Conservation (phyloP, 2,113 vertebrate species). For the Paedocypris sp. region DNA sequence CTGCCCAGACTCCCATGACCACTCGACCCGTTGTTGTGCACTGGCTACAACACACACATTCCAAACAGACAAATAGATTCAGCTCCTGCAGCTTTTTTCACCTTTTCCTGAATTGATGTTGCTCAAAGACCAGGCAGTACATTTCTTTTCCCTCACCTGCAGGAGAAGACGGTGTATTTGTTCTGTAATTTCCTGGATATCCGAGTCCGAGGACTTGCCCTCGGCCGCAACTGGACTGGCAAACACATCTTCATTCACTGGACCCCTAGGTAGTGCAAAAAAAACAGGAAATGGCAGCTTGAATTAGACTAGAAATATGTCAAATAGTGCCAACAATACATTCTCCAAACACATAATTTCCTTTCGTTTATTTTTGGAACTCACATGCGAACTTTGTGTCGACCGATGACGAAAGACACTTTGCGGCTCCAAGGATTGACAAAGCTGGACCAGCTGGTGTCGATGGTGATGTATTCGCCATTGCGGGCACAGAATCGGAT, state of each 20-base stretch:
- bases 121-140: too few species aligned
- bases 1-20: constrained; percentile 80
- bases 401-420: constrained; percentile 88
- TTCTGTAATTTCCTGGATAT: constrained; percentile 80
- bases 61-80: too few species aligned
- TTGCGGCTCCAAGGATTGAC: constrained; percentile 93
- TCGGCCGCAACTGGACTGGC: constrained; percentile 53
- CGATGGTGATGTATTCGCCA: constrained; percentile 84
- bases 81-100: too few species aligned
- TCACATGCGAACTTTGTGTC: constrained; percentile 93
- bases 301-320: too few species aligned
- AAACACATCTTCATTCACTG: constrained; percentile 91
- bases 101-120: too few species aligned
- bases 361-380: constrained; percentile 37
- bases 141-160: constrained; percentile 75
- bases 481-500: constrained; percentile 83
- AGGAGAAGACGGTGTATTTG: constrained; percentile 83
- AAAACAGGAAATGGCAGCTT: too few species aligned
- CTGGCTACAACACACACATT: constrained; percentile 65
- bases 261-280: constrained; percentile 62
- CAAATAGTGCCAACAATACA: too few species aligned
- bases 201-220: constrained; percentile 64
- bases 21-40: constrained; percentile 80
- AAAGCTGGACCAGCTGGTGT: constrained; percentile 96
- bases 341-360: neutral